Evolutionary conservation across 2,113 vertebrate species (phyloP).

Genomic region (Bufo bufo): DNA sequence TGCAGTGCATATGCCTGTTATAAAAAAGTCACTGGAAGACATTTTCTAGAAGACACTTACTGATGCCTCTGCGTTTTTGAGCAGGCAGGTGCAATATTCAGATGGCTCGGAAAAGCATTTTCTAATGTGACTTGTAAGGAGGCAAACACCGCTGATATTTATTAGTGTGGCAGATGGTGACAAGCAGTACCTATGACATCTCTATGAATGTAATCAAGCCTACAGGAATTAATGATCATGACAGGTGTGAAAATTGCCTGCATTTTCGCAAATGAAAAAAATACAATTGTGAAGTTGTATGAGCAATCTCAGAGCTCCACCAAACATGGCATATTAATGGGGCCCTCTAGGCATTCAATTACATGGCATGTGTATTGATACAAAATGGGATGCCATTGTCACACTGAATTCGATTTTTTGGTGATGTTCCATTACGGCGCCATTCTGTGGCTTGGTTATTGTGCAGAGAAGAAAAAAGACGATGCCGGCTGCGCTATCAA

Average conservation of each 20-base stretch:
- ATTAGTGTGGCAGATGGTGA: conserved; percentile 67
- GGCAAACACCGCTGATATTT: conserved; percentile 60
- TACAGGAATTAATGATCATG: conserved; percentile 60
- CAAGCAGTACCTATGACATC: conserved; percentile 64
- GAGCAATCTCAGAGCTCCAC: conserved; percentile 62
- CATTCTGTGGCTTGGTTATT: conserved; percentile 64
- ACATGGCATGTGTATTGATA: conserved; percentile 62
- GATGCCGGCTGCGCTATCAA: too few relatives aligned
- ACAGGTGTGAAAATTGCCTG: conserved; percentile 63
- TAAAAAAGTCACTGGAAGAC: neutral
- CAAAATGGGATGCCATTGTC: conserved; percentile 62
- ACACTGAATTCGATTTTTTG: conserved; percentile 65
- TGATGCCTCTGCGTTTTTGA: neutral
- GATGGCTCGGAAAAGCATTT: conserved; percentile 61
- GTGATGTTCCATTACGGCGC: conserved; percentile 63
- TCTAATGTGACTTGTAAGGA: conserved; percentile 62
- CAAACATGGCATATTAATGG: conserved; percentile 65
- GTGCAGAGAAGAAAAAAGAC: conserved; percentile 56
- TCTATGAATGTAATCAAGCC: conserved; percentile 65
- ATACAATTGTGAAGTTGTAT: conserved; percentile 56
- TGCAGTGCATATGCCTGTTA: neutral
- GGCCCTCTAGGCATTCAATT: conserved; percentile 61
- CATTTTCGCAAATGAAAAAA: conserved; percentile 55
- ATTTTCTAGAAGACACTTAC: neutral
- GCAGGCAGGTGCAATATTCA: conserved; percentile 19